These are phyloP conservation scores for Heterodera filipjevi DNA, from an alignment of 2,888 invertebrate species.

Conservation along the genomic window DNA sequence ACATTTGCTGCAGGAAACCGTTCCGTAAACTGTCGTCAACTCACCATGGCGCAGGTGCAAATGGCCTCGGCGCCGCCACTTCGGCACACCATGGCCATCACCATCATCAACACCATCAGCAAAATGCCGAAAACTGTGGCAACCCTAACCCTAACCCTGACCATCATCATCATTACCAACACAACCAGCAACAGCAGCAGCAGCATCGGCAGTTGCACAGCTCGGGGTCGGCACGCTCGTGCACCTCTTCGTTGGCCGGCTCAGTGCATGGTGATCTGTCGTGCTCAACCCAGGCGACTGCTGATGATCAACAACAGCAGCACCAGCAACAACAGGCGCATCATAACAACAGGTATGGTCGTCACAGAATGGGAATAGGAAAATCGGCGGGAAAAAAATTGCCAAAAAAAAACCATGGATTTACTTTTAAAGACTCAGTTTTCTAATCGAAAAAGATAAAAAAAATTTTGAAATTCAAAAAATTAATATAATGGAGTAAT, in stretches of 20 bases:
- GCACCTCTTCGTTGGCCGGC: slow-evolving; percentile 26
- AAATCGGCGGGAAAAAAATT: too few species aligned
- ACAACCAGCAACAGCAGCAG: too few species aligned
- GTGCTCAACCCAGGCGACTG: background rate
- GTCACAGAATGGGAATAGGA: too few species aligned
- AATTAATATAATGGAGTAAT: too few species aligned
- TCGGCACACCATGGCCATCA: slow-evolving; percentile 18
- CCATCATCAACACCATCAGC: background rate
- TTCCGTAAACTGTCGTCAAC: slow-evolving; percentile 43
- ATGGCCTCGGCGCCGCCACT: background rate
- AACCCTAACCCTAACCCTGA: background rate
- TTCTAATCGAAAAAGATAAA: too few species aligned
- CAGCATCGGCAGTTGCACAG: slow-evolving; percentile 11
- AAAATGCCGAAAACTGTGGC: background rate
- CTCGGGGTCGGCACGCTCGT: background rate
- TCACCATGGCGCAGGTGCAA: slow-evolving; percentile 17
- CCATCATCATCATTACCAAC: background rate
- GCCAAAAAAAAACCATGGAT: too few species aligned
- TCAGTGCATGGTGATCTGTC: slow-evolving; percentile 25
- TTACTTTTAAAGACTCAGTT: too few species aligned
- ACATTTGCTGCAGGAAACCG: slow-evolving; percentile 40
- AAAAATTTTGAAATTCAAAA: too few species aligned
- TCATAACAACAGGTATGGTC: background rate
- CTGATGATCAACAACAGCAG: background rate
- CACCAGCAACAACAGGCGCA: too few species aligned